Evolutionary conservation across 2,797 vertebrate species (phyloP), one percentile per base, ranked within the genome.

Genomic region (Crenuchus spilurus): DNA sequence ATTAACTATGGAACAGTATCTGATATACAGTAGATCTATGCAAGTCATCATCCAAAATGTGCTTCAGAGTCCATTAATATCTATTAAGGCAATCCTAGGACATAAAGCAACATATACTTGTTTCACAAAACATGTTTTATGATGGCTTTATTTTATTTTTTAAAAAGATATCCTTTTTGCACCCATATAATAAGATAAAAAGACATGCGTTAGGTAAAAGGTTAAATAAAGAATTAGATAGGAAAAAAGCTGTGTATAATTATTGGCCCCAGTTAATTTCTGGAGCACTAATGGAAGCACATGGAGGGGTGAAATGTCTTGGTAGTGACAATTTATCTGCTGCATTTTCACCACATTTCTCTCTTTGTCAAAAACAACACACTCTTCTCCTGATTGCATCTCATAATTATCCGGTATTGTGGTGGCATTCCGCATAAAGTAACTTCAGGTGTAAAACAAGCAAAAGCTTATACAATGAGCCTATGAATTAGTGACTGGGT

Each of bases 221-320:
- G 83, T 81, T 83, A 80, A 80, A 76, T 79, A 78, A 80, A 80
- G 77, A 82, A 78, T 80, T 80, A 82, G 73, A 72, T 57, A 70
- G 70, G 31, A 52, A 76, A n/a, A 80, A 76, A 74, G 72, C 72
- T 75, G 70, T 75, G 65, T 81, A 64, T 81, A 79, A 79, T 82
- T 81, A 77, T 73, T 72, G 72, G 60, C 72, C 81, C 74, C 70
- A 74, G 72, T 76, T 84, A 74, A 78, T 83, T 83, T 81, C 72
- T 74, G 75, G 70, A 64, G 73, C 74, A 69, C 74, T 80, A 82
- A 82, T 80, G 83, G 80, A 84, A 82, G 49, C 70, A 70, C 76
- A 75, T 68, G 69, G 60, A 70, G 44, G 72, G 76, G 80, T 81
- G 78, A 80, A 81, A 84, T 79, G 73, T 77, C 73, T 80, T 78